Conservation (phyloP, 1,140 invertebrate genomes). For the Nasonia vitripennis region DNA sequence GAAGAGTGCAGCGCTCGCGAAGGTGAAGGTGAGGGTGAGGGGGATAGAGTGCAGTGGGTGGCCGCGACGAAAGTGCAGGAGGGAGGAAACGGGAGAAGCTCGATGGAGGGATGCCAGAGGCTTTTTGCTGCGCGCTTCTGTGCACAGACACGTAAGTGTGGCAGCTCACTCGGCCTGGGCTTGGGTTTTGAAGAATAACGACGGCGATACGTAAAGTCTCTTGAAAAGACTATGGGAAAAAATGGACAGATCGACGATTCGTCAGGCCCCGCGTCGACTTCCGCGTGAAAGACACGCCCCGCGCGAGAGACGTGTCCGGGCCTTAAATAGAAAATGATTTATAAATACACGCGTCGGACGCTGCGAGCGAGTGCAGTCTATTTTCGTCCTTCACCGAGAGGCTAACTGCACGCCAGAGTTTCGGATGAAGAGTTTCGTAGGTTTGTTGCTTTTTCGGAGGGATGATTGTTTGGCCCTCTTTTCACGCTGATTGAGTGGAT, state of each 20-base stretch:
- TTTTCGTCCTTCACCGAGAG: not conserved
- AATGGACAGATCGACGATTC: no score
- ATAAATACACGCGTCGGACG: conserved; percentile 30
- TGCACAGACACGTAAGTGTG: not conserved
- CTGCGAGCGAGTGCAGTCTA: not conserved
- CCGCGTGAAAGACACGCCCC: conserved; percentile 16
- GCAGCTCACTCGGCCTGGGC: no score
- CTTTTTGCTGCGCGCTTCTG: not conserved
- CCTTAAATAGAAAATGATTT: conserved; percentile 52
- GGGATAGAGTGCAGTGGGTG: not conserved
- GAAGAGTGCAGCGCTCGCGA: no score
- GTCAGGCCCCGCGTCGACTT: not conserved
- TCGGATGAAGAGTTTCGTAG: not conserved
- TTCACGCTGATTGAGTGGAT: no score
- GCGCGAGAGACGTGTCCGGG: not conserved
- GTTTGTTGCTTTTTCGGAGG: not conserved
- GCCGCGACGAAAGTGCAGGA: not conserved
- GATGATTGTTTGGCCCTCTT: no score
- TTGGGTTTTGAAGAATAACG: no score
- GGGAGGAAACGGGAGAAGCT: not conserved
- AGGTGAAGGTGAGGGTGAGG: not conserved
- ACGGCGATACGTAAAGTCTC: no score
- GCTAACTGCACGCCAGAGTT: not conserved
- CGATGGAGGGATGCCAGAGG: not conserved
- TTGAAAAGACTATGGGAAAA: no score